phyloP scores from a whole-genome alignment of 2,113 vertebrate genomes.

The Balaeniceps rex region DNA sequence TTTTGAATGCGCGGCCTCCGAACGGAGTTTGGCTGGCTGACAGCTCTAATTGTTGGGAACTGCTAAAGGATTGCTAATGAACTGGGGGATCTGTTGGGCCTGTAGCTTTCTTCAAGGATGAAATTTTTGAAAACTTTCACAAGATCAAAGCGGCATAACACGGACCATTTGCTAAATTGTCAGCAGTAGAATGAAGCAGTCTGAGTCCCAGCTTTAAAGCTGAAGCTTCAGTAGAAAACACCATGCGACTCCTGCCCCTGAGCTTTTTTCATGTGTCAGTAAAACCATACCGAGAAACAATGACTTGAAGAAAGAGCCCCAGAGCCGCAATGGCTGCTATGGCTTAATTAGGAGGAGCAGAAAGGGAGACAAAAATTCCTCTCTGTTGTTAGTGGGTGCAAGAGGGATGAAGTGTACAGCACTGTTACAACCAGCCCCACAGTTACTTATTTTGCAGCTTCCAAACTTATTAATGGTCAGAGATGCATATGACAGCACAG shows the following conservation, averaged over 20 bases:
- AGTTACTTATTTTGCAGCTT: background rate
- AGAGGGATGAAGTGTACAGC: background rate
- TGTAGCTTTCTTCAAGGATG: constrained; percentile 73
- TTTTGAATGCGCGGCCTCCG: constrained; percentile 66
- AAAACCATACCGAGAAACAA: constrained; percentile 62
- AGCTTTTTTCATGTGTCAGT: constrained; percentile 70
- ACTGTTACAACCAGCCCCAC: background rate
- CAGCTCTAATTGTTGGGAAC: constrained; percentile 84
- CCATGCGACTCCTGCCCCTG: constrained; percentile 40
- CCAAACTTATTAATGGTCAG: background rate
- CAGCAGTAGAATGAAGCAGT: constrained; percentile 69
- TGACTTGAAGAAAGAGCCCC: constrained; percentile 30
- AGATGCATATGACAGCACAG: background rate
- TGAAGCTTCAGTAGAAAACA: constrained; percentile 53
- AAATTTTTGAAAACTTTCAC: constrained; percentile 79
- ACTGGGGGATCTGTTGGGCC: constrained; percentile 75
- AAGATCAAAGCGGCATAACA: constrained; percentile 80
- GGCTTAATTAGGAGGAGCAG: constrained; percentile 59
- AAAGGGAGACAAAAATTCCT: background rate
- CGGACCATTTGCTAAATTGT: constrained; percentile 79
- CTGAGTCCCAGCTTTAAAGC: constrained; percentile 64
- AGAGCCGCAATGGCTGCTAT: background rate
- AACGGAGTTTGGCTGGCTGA: constrained; percentile 69
- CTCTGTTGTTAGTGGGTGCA: background rate
- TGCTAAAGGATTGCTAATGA: constrained; percentile 88